A percentile compares a stretch with the other conserved stretches of the same genome.
phyloP scores from a whole-genome alignment of 2,113 vertebrate genomes.

The Tonatia bakeri region DNA sequence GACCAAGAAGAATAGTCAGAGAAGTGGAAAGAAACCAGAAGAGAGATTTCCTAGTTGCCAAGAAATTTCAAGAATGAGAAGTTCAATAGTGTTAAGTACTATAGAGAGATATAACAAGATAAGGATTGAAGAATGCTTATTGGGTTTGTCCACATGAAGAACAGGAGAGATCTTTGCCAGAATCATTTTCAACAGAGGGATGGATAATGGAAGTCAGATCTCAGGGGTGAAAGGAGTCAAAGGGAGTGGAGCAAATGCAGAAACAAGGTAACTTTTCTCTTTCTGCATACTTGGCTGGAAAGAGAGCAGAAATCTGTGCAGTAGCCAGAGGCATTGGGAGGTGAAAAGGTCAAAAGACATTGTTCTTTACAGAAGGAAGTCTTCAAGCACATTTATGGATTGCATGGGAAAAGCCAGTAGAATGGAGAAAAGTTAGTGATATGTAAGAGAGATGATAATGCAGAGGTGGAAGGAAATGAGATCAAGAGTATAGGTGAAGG shows the following conservation, averaged over 20 bases:
- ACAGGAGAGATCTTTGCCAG: background rate
- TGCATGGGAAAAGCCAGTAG: background rate
- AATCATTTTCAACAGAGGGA: background rate
- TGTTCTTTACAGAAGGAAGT: background rate
- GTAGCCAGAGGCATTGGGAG: background rate
- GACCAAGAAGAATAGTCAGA: background rate
- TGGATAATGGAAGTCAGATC: background rate
- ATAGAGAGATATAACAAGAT: background rate
- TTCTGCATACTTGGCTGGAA: background rate
- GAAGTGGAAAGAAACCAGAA: background rate
- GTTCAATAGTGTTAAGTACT: background rate
- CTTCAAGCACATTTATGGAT: background rate
- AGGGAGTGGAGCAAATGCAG: background rate
- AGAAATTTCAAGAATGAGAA: background rate
- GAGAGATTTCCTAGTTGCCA: background rate
- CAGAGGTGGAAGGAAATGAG: background rate
- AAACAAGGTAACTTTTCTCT: background rate
- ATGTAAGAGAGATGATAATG: background rate
- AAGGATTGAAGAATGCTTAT: background rate
- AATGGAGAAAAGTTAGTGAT: background rate
- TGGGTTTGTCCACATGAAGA: background rate
- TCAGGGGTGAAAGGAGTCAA: background rate
- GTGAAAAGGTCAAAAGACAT: background rate
- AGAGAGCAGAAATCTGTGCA: background rate
- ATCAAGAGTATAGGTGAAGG: background rate